Conservation (phyloP, 2,797 vertebrate genomes). For the Molossus molossus region DNA sequence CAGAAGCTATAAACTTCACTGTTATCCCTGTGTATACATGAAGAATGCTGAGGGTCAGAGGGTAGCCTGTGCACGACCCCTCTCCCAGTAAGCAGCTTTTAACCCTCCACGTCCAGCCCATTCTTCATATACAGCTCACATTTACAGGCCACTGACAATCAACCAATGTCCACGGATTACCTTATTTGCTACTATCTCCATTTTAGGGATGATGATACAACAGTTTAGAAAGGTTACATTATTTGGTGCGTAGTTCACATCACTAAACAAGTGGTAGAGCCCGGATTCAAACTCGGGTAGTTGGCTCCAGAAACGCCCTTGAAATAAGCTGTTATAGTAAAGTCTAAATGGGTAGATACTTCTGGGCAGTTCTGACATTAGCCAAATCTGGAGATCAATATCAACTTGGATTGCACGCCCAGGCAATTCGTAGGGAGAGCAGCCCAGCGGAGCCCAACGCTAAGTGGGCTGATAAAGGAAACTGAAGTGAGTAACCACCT, state of each 20-base stretch:
- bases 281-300: not conserved
- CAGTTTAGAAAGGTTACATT: not conserved
- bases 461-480: not conserved
- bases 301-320: not conserved
- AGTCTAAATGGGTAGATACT: not conserved
- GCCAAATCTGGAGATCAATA: not conserved
- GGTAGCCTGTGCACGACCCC: not conserved
- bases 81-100: not conserved
- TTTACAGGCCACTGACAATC: not conserved
- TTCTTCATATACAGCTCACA: not conserved
- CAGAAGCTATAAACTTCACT: not conserved
- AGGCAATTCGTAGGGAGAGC: accelerated
- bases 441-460: not conserved
- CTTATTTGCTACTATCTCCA: not conserved
- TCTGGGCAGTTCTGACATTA: not conserved
- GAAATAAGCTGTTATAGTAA: not conserved
- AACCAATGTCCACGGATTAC: too few relatives aligned
- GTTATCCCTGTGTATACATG: not conserved
- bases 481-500: not conserved
- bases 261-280: not conserved
- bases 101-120: accelerated
- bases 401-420: not conserved
- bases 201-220: not conserved
- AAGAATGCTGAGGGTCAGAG: not conserved
- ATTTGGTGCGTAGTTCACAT: not conserved